These are phyloP conservation scores for Drosophila hydei DNA, from an alignment of 1,140 invertebrate genomes.

Conservation along the genomic window DNA sequence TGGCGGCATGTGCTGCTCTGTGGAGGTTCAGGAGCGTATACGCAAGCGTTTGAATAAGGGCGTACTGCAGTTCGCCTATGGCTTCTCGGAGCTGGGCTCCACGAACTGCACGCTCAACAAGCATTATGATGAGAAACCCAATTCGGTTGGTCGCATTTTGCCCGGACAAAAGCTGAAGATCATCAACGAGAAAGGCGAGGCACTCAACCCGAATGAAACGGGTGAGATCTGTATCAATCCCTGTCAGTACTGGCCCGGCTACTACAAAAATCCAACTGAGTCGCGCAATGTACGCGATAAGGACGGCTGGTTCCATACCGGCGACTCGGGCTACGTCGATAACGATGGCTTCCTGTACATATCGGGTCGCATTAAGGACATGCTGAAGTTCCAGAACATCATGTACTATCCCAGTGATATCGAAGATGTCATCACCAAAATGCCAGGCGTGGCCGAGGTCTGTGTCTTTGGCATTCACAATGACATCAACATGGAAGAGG, in stretches of 20 bases:
- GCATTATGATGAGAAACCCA: conserved; percentile 41
- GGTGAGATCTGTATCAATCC: conserved; percentile 88
- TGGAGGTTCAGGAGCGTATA: conserved; percentile 22
- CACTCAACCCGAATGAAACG: conserved; percentile 85
- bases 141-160: conserved; percentile 42
- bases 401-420: conserved; percentile 63
- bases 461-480: conserved; percentile 51
- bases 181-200: conserved; percentile 84
- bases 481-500: conserved; percentile 27
- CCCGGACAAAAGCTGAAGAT: conserved; percentile 70
- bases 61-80: conserved; percentile 22
- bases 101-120: conserved; percentile 25
- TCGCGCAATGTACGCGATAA: conserved; percentile 85
- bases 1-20: conserved; percentile 29
- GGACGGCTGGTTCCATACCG: conserved; percentile 89
- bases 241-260: conserved; percentile 62
- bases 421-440: conserved; percentile 35
- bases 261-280: conserved; percentile 85
- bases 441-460: conserved; percentile 41
- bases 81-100: conserved; percentile 33
- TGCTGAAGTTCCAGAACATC: conserved; percentile 87
- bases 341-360: conserved; percentile 87
- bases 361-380: conserved; percentile 89
- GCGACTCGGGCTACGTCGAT: conserved; percentile 89
- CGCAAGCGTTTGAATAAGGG: conserved; percentile 23